Base-by-base conservation (phyloP, 2,113 vertebrate species). In the Anoura caudifer region DNA sequence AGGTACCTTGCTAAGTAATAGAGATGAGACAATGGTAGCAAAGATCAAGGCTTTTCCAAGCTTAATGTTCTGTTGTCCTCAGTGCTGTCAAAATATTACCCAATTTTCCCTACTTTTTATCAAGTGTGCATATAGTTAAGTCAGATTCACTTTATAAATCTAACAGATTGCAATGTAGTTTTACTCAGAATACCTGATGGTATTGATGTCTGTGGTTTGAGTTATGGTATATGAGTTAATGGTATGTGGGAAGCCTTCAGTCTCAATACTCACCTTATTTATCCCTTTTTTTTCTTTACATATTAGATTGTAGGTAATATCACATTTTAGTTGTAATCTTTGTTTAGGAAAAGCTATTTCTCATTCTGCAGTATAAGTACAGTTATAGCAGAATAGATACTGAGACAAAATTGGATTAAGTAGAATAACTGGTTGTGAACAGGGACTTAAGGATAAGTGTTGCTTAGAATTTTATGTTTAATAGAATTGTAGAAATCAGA, bases 401-500 rank as follows among this genome's bases (percentile, higher is more conserved):
- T 3, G 28, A 97, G n/a, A 81, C 28, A 92, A 82, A 67, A 87
- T 92, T 87, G 75, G 26, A 63, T 96, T 88, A 86, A 69, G n/a
- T 15, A 92, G 33, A 92, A 77, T 81, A 22, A 59, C 52, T 89
- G 20, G n/a, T 90, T 83, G 24, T 77, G 84, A 89, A 56, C 56
- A 93, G 87, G 43, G 41, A 87, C 4, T 73, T 83, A 50, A 65
- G 43, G 86, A 7, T 91, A 50, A 92, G 20, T 86, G 24, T 89
- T 82, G 47, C 72, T 47, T 17, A 52, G 79, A 56, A 61, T 91
- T 93, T 95, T 69, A 22, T 86, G 26, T 87, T 76, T 91, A 87
- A 79, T 92, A 90, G 77, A 95, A 72, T 90, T 87, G 38, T 96
- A 85, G 82, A 84, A 93, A 81, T 95, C 75, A 80, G 20, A 77